A percentile compares a stretch with the other conserved stretches of the same genome.
These are phyloP conservation scores for Glareola pratincola DNA, from an alignment of 2,113 vertebrate genomes.

Conservation along the genomic window DNA sequence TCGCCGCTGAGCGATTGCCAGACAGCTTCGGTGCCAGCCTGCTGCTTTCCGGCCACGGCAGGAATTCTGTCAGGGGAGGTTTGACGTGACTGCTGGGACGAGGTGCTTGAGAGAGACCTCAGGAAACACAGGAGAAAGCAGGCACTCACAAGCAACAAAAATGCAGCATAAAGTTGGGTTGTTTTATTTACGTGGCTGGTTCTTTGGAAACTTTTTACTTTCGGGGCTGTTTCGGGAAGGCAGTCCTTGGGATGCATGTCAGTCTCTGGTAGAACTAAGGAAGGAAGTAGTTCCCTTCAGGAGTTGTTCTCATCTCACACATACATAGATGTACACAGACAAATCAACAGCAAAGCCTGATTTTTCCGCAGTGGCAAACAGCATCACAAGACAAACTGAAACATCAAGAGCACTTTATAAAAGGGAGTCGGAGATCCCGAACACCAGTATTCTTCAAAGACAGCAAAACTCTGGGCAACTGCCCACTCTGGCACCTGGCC, in stretches of 20 bases:
- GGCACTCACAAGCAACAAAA: background rate
- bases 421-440: background rate
- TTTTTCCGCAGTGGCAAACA: background rate
- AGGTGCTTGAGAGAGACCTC: background rate
- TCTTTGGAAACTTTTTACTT: background rate
- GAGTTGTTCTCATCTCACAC: background rate
- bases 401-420: background rate
- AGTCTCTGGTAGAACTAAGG: background rate
- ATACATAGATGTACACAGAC: fast-evolving
- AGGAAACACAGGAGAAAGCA: background rate
- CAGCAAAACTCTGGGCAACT: background rate
- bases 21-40: background rate
- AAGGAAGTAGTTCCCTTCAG: background rate
- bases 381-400: background rate
- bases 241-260: background rate
- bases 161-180: background rate
- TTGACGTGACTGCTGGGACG: background rate
- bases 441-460: background rate
- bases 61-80: background rate
- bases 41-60: background rate
- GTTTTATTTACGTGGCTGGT: fast-evolving
- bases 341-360: background rate
- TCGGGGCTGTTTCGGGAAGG: background rate
- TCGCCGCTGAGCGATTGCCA: background rate
- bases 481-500: background rate